Evolutionary conservation across 1,140 invertebrate species (phyloP), one percentile per base, ranked within the genome.

Genomic region (Contarinia nasturtii): DNA sequence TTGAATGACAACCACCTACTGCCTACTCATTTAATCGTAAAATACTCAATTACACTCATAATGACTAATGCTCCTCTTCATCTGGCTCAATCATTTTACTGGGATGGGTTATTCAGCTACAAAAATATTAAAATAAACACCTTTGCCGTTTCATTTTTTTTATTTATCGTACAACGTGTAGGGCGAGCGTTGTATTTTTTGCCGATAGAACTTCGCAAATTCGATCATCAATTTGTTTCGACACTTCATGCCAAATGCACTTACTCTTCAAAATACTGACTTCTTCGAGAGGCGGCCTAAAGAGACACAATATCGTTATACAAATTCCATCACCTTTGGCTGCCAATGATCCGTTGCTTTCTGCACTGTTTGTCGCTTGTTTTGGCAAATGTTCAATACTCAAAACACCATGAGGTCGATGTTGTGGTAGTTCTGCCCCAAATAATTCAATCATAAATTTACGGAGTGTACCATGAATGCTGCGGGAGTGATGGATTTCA

Each of bases 401-500:
- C 1, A 91, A 61, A 7, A 88, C 58, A 2, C 87, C 89, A 57
- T 88, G 78, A 1, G 86, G 88, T 54, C 83, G 74, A 57, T 94
- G 88, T 42, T 78, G 75, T 2, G 86, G 80, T 21, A 91, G 72
- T 55, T 86, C 84, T 41, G 80, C 75, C 17, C 86, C 86, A 70
- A 92, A 93, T 54, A 91, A 76, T 66, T 91, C 84, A 46, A 86
- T 79, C 83, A 92, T 89, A 62, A 87, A 93, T 61, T 80, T 85
- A 53, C 85, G 79, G 33, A 94, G 61, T 37, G 85, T 88, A 1
- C 84, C 86, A 67, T 92, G 84, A 19, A 92, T 58, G 67, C 82
- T 91, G 56, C 82, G 79, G 42, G 75, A 73, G 20, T 86, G 86
- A 67, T 90, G 84, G 49, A 94, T 80, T 67, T 92, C 86, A 56